phyloP scores from a whole-genome alignment of 1,140 invertebrate species.

The Diabrotica undecimpunctata region DNA sequence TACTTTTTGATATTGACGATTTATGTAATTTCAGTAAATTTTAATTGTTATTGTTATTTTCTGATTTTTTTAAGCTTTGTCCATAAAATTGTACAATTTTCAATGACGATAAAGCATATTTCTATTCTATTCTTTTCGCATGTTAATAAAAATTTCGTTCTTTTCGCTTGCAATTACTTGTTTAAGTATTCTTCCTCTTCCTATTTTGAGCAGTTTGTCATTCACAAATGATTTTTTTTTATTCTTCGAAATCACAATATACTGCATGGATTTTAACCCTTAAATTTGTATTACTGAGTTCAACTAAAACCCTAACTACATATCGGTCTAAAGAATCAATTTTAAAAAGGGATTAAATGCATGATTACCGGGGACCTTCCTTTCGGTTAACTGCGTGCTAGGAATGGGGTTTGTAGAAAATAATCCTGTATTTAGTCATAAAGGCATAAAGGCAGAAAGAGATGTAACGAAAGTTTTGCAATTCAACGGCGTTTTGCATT shows the following conservation, averaged over 20 bases:
- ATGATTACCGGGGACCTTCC: constrained; percentile 7
- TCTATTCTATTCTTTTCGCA: too few relatives aligned
- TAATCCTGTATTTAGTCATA: constrained; percentile 38
- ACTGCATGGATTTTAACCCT: not conserved
- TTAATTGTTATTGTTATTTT: too few relatives aligned
- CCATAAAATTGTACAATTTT: too few relatives aligned
- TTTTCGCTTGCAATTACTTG: too few relatives aligned
- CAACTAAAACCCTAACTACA: not conserved
- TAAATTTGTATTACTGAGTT: not conserved
- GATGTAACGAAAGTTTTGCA: constrained; percentile 24
- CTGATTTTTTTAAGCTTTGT: too few relatives aligned
- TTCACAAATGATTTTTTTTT: too few relatives aligned
- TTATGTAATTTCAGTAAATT: too few relatives aligned
- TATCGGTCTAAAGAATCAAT: constrained; percentile 22
- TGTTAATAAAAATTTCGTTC: too few relatives aligned
- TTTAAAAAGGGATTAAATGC: constrained; percentile 15
- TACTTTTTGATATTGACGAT: too few relatives aligned
- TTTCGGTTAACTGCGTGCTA: constrained; percentile 18
- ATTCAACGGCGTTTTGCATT: constrained; percentile 23
- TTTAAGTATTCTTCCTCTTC: too few relatives aligned
- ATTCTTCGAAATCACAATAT: not conserved
- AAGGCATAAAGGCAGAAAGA: constrained; percentile 37
- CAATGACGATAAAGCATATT: too few relatives aligned
- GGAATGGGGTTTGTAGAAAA: constrained; percentile 27
- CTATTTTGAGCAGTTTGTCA: too few relatives aligned